Evolutionary conservation across 30 jellyfish, hydroid and myxozoan species (phyloP), one percentile per base, ranked within the genome.

Genomic region (Aurelia coerulea): DNA sequence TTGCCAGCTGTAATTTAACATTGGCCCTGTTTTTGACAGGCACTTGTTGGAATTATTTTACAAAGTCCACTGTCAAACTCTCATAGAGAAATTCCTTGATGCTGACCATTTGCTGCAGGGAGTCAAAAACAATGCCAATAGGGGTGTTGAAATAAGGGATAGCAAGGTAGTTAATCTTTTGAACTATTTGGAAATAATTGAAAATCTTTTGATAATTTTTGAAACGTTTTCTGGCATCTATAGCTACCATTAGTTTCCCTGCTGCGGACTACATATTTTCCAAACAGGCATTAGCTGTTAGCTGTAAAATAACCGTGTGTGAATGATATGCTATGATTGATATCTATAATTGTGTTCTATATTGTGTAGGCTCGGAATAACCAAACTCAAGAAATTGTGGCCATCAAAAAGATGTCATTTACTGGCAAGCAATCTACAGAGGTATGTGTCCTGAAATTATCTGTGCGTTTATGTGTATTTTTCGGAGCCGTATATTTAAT

Each of bases 371-470:
- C 98, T 51, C 58, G 92, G 46, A 84, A 93, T 74, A 76, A 75
- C 17, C 97, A 93, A 76, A 68, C 94, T 4, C 68, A 73, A 66
- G 98, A 93, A 79, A 96, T 90, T 37, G 98, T 93, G 54, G 98
- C 98, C 70, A 88, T 93, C 88, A 93, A 93, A 76, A 93, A 93
- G 69, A 93, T 93, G 98, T 89, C 97, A 16, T 93, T 88, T 84
- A 82, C 98, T 19, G 98, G 98, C 46, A 93, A 93, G 75, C 95
- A 93, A 46, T 81, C 98, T 12, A 34, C 88, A 35, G 98, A 88
- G 96, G 96, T 88, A 23, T 46, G 56, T 46, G 11, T 46, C 12
- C 56, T 4, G 12, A 46, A 8, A 7, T 42, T 37, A 2, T 5
- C 3, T 37, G 49, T 37, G 5, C 8, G 56, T 4, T 46, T n/a